Percentiles rank a stretch among this genome's conserved stretches.
These are phyloP conservation scores for Abscondita cerata DNA, from an alignment of 2,888 invertebrate species.

Conservation along the genomic window DNA sequence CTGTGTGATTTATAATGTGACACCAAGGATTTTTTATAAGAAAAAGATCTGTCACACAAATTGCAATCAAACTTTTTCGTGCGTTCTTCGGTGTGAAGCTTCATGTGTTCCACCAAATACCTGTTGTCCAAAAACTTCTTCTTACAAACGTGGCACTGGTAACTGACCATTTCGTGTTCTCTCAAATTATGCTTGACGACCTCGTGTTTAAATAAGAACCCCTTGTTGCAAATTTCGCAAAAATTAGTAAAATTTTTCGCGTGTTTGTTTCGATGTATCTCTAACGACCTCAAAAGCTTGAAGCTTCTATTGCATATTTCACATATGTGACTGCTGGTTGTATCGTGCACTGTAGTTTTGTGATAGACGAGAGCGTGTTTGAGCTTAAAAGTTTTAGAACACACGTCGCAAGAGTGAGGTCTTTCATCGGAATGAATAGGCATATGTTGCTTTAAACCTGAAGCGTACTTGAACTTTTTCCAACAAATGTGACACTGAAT, in stretches of 20 bases:
- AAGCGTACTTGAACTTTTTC: slow-evolving; percentile 31
- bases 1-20: slow-evolving; percentile 49
- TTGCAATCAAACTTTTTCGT: slow-evolving; percentile 38
- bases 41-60: slow-evolving; percentile 47
- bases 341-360: slow-evolving; percentile 26
- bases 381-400: slow-evolving; percentile 47
- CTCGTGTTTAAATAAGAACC: too few relatives aligned
- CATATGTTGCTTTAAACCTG: slow-evolving; percentile 53
- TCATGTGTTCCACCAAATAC: too few relatives aligned
- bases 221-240: too few relatives aligned
- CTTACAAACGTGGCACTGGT: too few relatives aligned
- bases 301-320: slow-evolving; percentile 12
- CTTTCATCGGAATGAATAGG: slow-evolving; percentile 62
- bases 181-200: too few relatives aligned
- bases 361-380: slow-evolving; percentile 21
- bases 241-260: too few relatives aligned
- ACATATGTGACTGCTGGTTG: slow-evolving; percentile 21
- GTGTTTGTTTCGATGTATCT: too few relatives aligned
- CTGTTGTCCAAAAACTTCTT: too few relatives aligned
- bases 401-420: slow-evolving; percentile 59
- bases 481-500: slow-evolving; percentile 23
- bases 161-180: too few relatives aligned
- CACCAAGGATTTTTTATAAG: slow-evolving; percentile 42
- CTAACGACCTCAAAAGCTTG: background rate
- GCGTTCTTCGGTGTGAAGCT: too few relatives aligned